Percentiles rank a stretch among this genome's conserved stretches.
Conservation (phyloP, 1,140 invertebrate species). For the Penaeus chinensis region DNA sequence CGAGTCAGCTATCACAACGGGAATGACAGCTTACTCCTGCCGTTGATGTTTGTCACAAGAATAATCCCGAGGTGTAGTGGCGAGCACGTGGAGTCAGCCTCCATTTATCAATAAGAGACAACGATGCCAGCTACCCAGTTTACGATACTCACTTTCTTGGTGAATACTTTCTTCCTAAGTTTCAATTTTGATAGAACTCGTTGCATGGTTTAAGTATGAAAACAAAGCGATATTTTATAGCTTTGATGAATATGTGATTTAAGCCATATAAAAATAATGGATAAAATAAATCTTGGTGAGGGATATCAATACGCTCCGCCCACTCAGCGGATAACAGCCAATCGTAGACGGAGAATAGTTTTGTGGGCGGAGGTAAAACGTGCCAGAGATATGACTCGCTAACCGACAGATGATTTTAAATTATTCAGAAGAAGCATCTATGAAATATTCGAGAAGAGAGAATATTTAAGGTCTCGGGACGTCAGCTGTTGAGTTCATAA, state of each 20-base stretch:
- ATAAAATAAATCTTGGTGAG: background rate
- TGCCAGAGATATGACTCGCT: background rate
- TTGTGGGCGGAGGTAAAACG: background rate
- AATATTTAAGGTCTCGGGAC: background rate
- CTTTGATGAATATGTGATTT: background rate
- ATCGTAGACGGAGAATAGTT: background rate
- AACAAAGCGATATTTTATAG: no score
- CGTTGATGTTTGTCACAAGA: no score
- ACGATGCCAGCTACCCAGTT: no score
- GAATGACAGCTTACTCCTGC: no score
- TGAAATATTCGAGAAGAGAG: slow-evolving; percentile 5
- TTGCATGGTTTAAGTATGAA: no score
- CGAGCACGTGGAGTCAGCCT: no score
- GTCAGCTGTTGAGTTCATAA: slow-evolving; percentile 2
- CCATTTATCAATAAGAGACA: no score
- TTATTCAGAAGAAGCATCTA: slow-evolving; percentile 24
- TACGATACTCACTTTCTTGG: no score
- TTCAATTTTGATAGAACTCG: no score
- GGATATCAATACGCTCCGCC: background rate
- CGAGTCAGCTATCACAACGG: no score
- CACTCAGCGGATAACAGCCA: background rate
- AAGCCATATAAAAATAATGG: background rate
- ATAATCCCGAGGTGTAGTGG: no score
- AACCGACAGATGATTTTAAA: background rate
- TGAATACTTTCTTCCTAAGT: no score